These are phyloP conservation scores for Phalacrocorax brasilianus DNA, from an alignment of 2,113 vertebrate species.

Conservation along the genomic window DNA sequence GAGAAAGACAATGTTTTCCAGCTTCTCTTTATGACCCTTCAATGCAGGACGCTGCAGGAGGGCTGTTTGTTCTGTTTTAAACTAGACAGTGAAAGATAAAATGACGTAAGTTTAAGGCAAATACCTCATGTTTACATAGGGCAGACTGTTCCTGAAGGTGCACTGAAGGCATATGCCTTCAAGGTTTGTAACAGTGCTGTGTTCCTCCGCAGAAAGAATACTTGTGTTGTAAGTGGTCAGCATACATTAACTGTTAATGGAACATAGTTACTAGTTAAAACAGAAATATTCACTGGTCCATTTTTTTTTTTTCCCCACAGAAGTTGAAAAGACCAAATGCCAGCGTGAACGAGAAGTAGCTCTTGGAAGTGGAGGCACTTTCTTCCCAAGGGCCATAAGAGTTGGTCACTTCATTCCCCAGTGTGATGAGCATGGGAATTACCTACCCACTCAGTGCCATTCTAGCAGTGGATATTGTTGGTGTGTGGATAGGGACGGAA, in stretches of 20 bases:
- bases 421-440: constrained; percentile 86
- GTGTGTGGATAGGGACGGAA: constrained; percentile 88
- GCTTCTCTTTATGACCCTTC: not conserved
- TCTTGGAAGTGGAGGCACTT: constrained; percentile 16
- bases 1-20: not conserved
- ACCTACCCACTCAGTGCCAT: constrained; percentile 87
- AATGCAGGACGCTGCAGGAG: not conserved
- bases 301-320: constrained; percentile 48
- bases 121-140: not conserved
- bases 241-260: not conserved
- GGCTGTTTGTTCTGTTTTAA: not conserved
- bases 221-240: not conserved
- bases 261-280: not conserved
- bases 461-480: constrained; percentile 84
- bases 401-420: constrained; percentile 78
- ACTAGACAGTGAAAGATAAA: not conserved
- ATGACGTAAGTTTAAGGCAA: not conserved
- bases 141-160: not conserved
- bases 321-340: constrained; percentile 81
- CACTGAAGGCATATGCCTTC: not conserved
- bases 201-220: not conserved
- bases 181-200: not conserved
- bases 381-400: constrained; percentile 38
- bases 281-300: not conserved
- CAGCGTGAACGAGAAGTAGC: constrained; percentile 79